Evolutionary conservation across 1,140 invertebrate genomes (phyloP), one percentile per base, ranked within the genome.

Genomic region (Drosophila sp.): DNA sequence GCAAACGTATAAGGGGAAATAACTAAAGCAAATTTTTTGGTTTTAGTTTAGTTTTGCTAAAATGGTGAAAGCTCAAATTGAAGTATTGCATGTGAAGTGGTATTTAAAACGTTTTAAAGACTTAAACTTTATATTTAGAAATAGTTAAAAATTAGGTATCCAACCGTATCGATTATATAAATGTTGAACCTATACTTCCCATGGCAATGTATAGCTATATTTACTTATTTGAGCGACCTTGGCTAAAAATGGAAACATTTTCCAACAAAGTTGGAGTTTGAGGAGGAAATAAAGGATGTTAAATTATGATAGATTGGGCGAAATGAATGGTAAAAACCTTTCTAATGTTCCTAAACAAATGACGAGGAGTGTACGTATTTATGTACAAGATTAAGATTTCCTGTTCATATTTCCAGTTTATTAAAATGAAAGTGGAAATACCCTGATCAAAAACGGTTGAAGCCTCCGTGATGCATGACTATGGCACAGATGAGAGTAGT

Each of bases 391-490:
- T 17, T 10, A n/a, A 66, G 55, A 66, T 58, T 66, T 58, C 64
- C 55, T 66, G 29, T 40, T 58, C 10, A 32, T n/a, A 44, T 66
- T 66, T 57, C 64, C 54, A 66, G 64, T 66, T 66, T 66, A 50
- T 66, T 66, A 58, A 66, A 66, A 55, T 66, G 64, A 56, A 66
- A 66, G 56, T 66, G 55, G 64, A 29, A 66, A 66, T 58, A 33
- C 54, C 64, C 64, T 58, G 32, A 33, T n/a, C 35, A 6, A 27
- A 17, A 60, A 29, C 23, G 23, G 7, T 63, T 63, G 10, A 29
- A 63, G 44, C 41, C 27, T 23, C 61, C 30, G 4, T 23, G 41
- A 32, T 32, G n/a, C 23, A 35, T 17, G 32, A 61, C 23, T 8
- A 30, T 30, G 29, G 11, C 27, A 55, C 11, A 25, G 50, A 30